A percentile compares a stretch with the other conserved stretches of the same genome.
Evolutionary conservation across 2,888 invertebrate genomes (phyloP).

Genomic region (Caenorhabditis sinica): DNA sequence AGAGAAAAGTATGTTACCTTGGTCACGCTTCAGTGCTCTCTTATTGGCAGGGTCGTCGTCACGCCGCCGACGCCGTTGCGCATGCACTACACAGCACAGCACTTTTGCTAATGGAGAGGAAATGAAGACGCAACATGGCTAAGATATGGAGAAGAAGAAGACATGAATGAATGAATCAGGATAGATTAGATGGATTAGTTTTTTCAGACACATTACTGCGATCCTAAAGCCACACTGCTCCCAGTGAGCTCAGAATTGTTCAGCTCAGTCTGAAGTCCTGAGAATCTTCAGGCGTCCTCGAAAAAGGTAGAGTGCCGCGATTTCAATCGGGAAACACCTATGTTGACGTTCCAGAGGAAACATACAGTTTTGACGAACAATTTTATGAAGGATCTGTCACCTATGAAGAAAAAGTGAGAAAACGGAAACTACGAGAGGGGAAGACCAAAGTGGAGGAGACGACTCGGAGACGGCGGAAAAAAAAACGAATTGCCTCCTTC

Average conservation of each 20-base stretch:
- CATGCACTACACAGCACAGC: slow-evolving; percentile 32
- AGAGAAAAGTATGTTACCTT: slow-evolving; percentile 48
- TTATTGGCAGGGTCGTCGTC: slow-evolving; percentile 42
- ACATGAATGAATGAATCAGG: slow-evolving; percentile 15
- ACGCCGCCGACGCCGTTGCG: slow-evolving; percentile 12
- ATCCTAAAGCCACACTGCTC: neutral
- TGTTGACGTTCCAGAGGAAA: neutral
- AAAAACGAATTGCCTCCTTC: slow-evolving; percentile 54
- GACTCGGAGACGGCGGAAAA: slow-evolving; percentile 43
- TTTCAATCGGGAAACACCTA: neutral
- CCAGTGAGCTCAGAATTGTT: neutral
- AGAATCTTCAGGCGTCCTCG: neutral
- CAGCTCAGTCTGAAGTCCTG: neutral
- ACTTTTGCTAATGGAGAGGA: slow-evolving; percentile 37
- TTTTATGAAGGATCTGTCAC: neutral
- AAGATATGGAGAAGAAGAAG: slow-evolving; percentile 11
- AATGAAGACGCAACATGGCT: slow-evolving; percentile 23
- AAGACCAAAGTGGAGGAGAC: slow-evolving; percentile 26
- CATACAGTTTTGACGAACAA: neutral
- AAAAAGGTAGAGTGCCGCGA: neutral
- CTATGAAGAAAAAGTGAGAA: slow-evolving; percentile 29
- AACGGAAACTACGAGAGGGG: slow-evolving; percentile 30
- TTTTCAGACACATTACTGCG: neutral
- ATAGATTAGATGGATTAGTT: slow-evolving; percentile 22
- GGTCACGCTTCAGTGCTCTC: slow-evolving; percentile 51